A percentile compares a stretch with the other conserved stretches of the same genome.
These are phyloP conservation scores for Plagodis pulveraria DNA, from an alignment of 2,888 invertebrate genomes.

Conservation along the genomic window DNA sequence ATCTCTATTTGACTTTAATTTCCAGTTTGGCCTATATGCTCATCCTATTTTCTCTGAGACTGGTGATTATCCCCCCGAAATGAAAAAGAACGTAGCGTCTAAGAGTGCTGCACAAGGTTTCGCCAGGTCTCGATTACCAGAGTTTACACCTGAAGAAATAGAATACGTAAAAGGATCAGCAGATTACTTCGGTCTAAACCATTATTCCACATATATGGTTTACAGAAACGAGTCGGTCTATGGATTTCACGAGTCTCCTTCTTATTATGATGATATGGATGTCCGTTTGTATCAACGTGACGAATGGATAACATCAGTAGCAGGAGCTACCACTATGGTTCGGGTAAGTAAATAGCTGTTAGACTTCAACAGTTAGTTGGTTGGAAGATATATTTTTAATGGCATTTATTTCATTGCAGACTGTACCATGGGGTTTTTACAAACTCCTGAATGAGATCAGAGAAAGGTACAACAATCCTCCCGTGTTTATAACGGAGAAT, in stretches of 20 bases:
- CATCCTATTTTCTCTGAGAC: constrained; percentile 71
- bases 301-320: constrained; percentile 32
- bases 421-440: constrained; percentile 83
- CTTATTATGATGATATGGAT: constrained; percentile 39
- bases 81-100: constrained; percentile 67
- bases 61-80: constrained; percentile 76
- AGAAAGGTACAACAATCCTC: constrained; percentile 75
- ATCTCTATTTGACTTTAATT: constrained; percentile 29
- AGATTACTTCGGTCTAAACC: constrained; percentile 84
- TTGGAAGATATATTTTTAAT: too few species aligned
- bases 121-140: constrained; percentile 50
- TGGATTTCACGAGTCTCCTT: constrained; percentile 39
- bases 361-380: too few species aligned
- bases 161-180: constrained; percentile 52
- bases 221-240: constrained; percentile 46
- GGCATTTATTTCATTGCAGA: constrained; percentile 42
- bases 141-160: constrained; percentile 53
- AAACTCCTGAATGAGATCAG: constrained; percentile 78
- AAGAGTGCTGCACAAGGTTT: constrained; percentile 56
- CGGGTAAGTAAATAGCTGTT: constrained; percentile 25
- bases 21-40: constrained; percentile 66
- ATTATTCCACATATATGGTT: constrained; percentile 81
- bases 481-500: constrained; percentile 84
- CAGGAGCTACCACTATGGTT: constrained; percentile 22
- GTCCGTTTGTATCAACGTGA: constrained; percentile 25